phyloP scores from a whole-genome alignment of 1,140 invertebrate species.

The Elymnias hypermnestra region DNA sequence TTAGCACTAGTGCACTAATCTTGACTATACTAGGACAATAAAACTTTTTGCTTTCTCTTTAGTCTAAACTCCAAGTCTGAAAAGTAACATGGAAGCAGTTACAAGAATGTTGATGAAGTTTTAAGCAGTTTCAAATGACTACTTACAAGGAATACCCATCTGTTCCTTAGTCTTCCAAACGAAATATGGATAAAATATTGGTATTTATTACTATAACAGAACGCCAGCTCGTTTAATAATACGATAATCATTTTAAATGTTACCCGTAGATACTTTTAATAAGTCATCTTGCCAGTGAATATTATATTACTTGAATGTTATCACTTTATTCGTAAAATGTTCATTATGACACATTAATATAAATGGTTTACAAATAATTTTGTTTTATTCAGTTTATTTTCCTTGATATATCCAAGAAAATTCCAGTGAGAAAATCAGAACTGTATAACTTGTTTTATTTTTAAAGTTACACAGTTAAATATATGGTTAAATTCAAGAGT shows the following conservation, averaged over 20 bases:
- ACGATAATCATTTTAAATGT: constrained; percentile 2
- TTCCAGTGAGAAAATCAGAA: too few species aligned
- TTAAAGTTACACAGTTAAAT: too few species aligned
- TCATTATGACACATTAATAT: constrained; percentile 59
- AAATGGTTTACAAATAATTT: constrained; percentile 61
- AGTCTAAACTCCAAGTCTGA: constrained; percentile 21
- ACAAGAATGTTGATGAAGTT: neutral
- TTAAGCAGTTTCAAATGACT: neutral
- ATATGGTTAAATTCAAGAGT: too few species aligned
- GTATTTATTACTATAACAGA: too few species aligned
- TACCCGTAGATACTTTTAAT: constrained; percentile 15
- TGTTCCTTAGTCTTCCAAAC: constrained; percentile 22
- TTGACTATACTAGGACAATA: constrained; percentile 73
- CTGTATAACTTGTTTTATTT: too few species aligned
- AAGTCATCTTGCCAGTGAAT: constrained; percentile 16
- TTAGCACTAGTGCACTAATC: constrained; percentile 57
- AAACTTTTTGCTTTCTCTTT: constrained; percentile 45
- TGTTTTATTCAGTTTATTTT: constrained; percentile 36
- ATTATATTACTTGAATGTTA: constrained; percentile 48
- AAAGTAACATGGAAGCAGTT: neutral
- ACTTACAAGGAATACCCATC: neutral
- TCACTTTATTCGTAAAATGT: constrained; percentile 58
- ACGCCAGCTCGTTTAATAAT: neutral
- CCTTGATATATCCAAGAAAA: too few species aligned
- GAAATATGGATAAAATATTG: constrained; percentile 8